Base-by-base conservation (phyloP, 2,113 vertebrate genomes). In the Anhinga anhinga region DNA sequence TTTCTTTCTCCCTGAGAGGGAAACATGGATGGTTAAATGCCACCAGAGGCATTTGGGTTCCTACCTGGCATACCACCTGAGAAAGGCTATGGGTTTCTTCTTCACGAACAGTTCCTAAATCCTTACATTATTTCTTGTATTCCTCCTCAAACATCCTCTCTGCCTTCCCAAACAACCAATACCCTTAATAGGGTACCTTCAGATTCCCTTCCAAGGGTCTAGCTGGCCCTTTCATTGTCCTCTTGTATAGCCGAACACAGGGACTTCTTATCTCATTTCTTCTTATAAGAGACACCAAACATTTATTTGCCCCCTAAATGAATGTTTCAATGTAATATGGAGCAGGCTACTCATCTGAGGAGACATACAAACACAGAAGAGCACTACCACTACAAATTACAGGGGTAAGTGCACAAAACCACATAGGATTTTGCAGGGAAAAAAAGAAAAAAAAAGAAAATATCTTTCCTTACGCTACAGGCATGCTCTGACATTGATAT, bases 401-500 rank as follows among this genome's bases (percentile, higher is more conserved):
- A 66, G 45, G 32, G 27, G 49, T 52, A 95, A 58, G 16, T 11
- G 73, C 93, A 65, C 4, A 52, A 88, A 95, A 81, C 44, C 44
- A 13, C 19, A 3, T 0, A 45, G 25, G 52, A 61, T 77, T 77
- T 78, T 32, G 47, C 0, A 0, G 9, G 9, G 9, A 26, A 40
- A 10, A 53, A 26, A 29, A n/a, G 23, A 21, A 18, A 45, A 15
- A 52, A 36, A n/a, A 19, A 7, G 83, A 53, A 16, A 44, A 25
- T 44, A 63, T 79, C 65, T 70, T 70, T 32, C 62, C 32, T 55
- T 91, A 52, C 38, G 90, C 79, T 90, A 78, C 44, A 76, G 38
- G 77, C 67, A 93, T 84, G 69, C 59, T 94, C 32, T 94, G 83
- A 76, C 55, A 45, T 42, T 80, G 84, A 84, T 83, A 92, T 78